These are phyloP conservation scores for Tetanocera ferruginea DNA, from an alignment of 2,888 invertebrate genomes.

Conservation along the genomic window DNA sequence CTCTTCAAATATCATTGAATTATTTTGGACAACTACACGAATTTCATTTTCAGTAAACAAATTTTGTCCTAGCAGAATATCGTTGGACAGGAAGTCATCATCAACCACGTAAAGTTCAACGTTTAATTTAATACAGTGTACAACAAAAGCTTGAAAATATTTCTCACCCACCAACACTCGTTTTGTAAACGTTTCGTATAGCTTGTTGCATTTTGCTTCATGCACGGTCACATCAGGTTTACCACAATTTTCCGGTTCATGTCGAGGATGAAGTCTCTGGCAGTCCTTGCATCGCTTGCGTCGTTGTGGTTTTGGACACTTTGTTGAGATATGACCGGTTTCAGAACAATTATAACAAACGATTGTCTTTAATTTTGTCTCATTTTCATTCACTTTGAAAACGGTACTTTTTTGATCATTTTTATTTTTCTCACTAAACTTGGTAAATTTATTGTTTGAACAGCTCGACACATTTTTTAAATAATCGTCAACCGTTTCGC, in stretches of 20 bases:
- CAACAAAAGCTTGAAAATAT: not conserved
- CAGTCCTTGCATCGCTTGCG: not conserved
- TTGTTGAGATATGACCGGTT: not conserved
- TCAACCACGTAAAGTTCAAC: too few species aligned
- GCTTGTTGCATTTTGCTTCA: not conserved
- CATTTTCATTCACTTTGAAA: not conserved
- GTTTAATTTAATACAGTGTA: not conserved
- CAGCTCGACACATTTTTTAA: not conserved
- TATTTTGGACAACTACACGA: too few species aligned
- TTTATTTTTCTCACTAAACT: not conserved
- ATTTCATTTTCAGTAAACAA: too few species aligned
- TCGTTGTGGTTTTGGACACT: not conserved
- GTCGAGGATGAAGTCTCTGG: not conserved
- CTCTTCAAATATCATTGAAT: too few species aligned
- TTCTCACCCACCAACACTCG: not conserved
- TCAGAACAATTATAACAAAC: not conserved
- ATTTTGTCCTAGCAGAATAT: not conserved
- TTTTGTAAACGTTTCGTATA: not conserved
- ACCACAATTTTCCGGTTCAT: not conserved
- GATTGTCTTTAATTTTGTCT: not conserved
- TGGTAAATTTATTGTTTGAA: not conserved
- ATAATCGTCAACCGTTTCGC: conserved; percentile 23
- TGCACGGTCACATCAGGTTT: too few species aligned
- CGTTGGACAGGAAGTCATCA: too few species aligned
- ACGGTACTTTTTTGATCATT: not conserved